phyloP scores from a whole-genome alignment of 2,888 invertebrate genomes.

The Nysson spinosus region DNA sequence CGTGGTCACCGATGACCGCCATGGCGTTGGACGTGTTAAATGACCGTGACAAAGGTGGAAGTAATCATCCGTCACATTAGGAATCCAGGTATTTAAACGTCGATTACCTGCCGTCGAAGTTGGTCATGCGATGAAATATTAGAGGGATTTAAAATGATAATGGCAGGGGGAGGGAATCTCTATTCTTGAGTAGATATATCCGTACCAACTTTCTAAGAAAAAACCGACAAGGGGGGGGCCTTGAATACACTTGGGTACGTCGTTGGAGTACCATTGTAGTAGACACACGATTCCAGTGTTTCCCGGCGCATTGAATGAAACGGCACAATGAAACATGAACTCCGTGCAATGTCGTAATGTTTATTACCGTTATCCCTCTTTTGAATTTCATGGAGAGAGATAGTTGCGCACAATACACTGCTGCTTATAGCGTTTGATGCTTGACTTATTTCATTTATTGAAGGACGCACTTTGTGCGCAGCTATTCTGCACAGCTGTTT shows the following conservation, averaged over 20 bases:
- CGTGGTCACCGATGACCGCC: constrained; percentile 13
- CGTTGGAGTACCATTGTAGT: constrained; percentile 8
- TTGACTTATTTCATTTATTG: too few relatives aligned
- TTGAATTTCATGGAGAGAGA: constrained; percentile 18
- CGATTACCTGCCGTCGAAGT: constrained; percentile 26
- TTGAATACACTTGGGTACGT: constrained; percentile 8
- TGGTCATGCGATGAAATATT: constrained; percentile 10
- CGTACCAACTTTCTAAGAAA: not conserved
- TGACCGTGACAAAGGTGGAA: not conserved
- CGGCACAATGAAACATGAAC: constrained; percentile 21
- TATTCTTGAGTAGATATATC: constrained; percentile 17
- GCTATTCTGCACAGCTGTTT: too few relatives aligned
- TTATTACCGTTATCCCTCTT: constrained; percentile 33
- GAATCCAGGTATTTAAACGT: constrained; percentile 24
- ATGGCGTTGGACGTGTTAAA: not conserved
- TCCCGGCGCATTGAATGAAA: constrained; percentile 13
- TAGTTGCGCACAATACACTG: not conserved
- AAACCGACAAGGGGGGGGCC: constrained; percentile 7
- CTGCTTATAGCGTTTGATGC: constrained; percentile 8
- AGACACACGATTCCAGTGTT: constrained; percentile 12
- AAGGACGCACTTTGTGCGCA: too few relatives aligned
- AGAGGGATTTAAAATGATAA: constrained; percentile 6
- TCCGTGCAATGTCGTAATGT: constrained; percentile 23
- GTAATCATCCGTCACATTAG: constrained; percentile 9
- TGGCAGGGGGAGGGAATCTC: too few relatives aligned